Evolutionary conservation across 2,113 vertebrate genomes (phyloP).

Genomic region (Gallinago media): DNA sequence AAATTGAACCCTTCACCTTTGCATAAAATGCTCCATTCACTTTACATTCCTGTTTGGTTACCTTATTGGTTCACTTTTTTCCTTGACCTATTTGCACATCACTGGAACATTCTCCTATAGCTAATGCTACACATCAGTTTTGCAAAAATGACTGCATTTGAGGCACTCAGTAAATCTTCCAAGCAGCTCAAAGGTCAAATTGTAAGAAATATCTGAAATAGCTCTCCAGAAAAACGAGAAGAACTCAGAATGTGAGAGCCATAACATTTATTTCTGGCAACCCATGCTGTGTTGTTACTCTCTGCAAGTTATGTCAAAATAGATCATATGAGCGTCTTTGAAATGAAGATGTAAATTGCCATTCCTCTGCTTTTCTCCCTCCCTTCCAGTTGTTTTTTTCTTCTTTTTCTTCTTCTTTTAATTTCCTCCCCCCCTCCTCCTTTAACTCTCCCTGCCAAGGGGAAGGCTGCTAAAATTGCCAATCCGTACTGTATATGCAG

Average conservation of each 20-base stretch:
- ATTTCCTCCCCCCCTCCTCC: not conserved
- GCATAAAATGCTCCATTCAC: constrained; percentile 45
- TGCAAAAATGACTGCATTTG: constrained; percentile 35
- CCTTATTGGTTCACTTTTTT: constrained; percentile 47
- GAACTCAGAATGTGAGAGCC: not conserved
- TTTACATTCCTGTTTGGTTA: constrained; percentile 49
- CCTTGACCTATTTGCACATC: constrained; percentile 57
- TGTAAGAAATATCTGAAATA: constrained; percentile 58
- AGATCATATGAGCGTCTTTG: not conserved
- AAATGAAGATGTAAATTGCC: constrained; percentile 13
- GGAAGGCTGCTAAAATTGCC: not conserved
- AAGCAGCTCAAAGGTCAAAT: constrained; percentile 46
- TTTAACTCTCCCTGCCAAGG: constrained; percentile 12
- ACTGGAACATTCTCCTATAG: constrained; percentile 45
- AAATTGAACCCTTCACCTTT: constrained; percentile 44
- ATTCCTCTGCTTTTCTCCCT: not conserved
- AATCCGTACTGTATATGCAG: not conserved
- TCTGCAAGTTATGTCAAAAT: constrained; percentile 30
- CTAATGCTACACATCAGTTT: constrained; percentile 15
- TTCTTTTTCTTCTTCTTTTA: not conserved
- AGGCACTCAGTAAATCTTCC: constrained; percentile 41
- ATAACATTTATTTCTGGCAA: not conserved
- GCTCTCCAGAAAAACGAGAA: not conserved
- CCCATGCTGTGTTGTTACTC: not conserved
- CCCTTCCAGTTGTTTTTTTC: not conserved